These are phyloP conservation scores for Oscheius sp. DNA, from an alignment of 2,888 invertebrate species.

Conservation along the genomic window DNA sequence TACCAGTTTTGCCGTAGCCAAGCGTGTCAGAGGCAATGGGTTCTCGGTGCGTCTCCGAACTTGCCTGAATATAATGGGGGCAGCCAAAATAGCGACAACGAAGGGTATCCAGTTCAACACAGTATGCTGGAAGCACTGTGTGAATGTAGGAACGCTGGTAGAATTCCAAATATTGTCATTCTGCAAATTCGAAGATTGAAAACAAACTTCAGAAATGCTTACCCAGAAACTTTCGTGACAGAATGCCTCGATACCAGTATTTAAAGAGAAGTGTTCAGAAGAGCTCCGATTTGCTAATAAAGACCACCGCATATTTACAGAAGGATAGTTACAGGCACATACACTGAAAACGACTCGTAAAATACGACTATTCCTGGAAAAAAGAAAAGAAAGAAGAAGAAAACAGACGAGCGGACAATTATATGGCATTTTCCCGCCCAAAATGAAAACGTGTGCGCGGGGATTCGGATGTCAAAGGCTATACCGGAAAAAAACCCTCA, in stretches of 20 bases:
- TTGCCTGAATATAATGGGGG: conserved; percentile 66
- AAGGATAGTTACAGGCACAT: too few relatives aligned
- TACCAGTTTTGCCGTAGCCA: conserved; percentile 62
- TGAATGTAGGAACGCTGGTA: conserved; percentile 86
- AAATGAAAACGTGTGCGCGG: too few relatives aligned
- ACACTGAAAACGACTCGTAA: too few relatives aligned
- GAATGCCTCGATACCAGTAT: conserved; percentile 48
- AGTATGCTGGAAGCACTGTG: conserved; percentile 91
- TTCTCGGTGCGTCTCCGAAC: conserved; percentile 51
- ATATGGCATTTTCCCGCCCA: too few relatives aligned
- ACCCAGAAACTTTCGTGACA: conserved; percentile 69
- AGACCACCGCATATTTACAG: too few relatives aligned
- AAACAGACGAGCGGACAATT: too few relatives aligned
- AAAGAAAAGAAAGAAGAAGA: too few relatives aligned
- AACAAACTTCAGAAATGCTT: neutral
- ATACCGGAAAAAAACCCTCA: too few relatives aligned
- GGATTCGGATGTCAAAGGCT: too few relatives aligned
- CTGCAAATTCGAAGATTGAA: conserved; percentile 78
- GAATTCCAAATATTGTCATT: conserved; percentile 82
- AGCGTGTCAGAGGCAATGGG: conserved; percentile 63
- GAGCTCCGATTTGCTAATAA: too few relatives aligned
- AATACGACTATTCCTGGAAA: too few relatives aligned
- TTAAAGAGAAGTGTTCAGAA: too few relatives aligned
- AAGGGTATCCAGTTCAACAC: conserved; percentile 90
- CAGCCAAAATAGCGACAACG: conserved; percentile 56